These are phyloP conservation scores for Phocoena phocoena DNA, from an alignment of 2,113 vertebrate genomes.

Conservation along the genomic window DNA sequence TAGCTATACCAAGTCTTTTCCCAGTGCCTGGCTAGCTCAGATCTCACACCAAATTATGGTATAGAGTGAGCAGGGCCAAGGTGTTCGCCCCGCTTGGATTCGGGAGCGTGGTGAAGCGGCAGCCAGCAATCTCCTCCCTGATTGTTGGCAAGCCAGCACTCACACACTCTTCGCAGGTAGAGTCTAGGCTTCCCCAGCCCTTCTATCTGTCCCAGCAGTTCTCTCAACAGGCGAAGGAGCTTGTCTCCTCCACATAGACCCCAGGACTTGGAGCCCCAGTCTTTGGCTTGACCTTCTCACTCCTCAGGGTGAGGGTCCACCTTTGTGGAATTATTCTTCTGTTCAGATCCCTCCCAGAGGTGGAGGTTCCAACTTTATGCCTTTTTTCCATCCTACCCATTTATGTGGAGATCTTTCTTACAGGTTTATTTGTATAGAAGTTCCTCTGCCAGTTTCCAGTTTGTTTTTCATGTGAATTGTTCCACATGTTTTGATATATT, in stretches of 20 bases:
- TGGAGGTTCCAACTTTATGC: background rate
- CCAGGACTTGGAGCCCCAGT: background rate
- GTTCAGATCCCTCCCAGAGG: background rate
- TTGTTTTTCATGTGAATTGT: background rate
- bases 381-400: background rate
- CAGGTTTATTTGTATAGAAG: background rate
- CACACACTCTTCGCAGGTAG: background rate
- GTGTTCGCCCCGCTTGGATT: background rate
- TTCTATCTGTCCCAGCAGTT: background rate
- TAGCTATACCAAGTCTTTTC: background rate
- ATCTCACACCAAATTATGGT: background rate
- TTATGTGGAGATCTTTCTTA: background rate
- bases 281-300: background rate
- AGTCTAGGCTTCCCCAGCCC: background rate
- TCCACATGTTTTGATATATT: background rate
- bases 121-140: background rate
- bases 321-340: background rate
- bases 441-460: background rate
- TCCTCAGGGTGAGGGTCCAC: background rate
- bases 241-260: background rate
- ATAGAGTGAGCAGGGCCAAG: background rate
- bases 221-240: background rate
- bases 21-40: background rate
- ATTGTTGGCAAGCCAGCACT: background rate
- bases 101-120: background rate